Percentiles rank a stretch among this genome's conserved stretches.
phyloP scores from a whole-genome alignment of 2,888 invertebrate genomes.

The Xestia xanthographa region DNA sequence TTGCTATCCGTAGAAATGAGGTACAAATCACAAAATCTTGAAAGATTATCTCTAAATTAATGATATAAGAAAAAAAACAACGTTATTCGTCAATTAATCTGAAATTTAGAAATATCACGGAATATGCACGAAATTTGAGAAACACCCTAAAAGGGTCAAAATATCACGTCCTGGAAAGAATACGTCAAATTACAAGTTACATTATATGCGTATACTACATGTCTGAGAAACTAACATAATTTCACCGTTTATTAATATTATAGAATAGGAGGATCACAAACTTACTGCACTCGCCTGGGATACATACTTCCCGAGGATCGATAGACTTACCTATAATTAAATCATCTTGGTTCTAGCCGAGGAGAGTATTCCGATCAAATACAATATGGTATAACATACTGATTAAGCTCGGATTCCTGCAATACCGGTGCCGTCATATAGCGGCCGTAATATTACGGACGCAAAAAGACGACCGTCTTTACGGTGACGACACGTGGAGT shows the following conservation, averaged over 20 bases:
- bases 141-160: background rate
- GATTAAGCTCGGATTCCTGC: too few species aligned
- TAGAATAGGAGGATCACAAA: background rate
- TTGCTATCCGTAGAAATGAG: too few species aligned
- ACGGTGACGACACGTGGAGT: too few species aligned
- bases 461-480: too few species aligned
- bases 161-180: background rate
- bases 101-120: too few species aligned
- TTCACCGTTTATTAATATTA: background rate
- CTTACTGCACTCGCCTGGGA: background rate
- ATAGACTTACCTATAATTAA: background rate
- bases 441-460: too few species aligned
- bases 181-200: background rate
- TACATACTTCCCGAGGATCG: background rate
- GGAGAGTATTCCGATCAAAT: background rate
- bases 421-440: too few species aligned
- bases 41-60: too few species aligned
- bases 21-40: too few species aligned
- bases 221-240: background rate
- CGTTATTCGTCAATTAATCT: too few species aligned
- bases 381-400: background rate
- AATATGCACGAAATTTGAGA: too few species aligned
- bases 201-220: background rate
- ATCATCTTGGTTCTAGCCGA: background rate
- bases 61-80: too few species aligned